Evolutionary conservation across 30 jellyfish, hydroid and myxozoan species (phyloP).

Genomic region (Clytia hemisphaerica): DNA sequence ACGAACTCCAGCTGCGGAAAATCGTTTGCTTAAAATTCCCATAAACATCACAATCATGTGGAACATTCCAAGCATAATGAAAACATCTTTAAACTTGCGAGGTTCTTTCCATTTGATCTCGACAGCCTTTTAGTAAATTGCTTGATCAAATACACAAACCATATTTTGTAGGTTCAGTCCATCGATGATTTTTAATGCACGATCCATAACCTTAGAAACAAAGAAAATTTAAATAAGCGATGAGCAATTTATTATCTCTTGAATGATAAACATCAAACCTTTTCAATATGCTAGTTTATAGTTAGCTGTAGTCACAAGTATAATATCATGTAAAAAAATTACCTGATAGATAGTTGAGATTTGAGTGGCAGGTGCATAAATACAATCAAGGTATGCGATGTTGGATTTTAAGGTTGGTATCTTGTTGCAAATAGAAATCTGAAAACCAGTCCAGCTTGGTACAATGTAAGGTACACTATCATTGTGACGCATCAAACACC

Average conservation of each 20-base stretch:
- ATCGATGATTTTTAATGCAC: conserved; percentile 10
- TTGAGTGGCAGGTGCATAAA: too few relatives aligned
- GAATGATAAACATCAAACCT: too few relatives aligned
- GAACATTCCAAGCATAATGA: conserved; percentile 41
- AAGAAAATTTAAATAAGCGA: too few relatives aligned
- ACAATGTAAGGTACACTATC: neutral
- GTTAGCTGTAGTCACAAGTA: too few relatives aligned
- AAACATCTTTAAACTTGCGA: conserved; percentile 20
- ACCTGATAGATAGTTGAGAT: conserved; percentile 27
- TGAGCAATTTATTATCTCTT: too few relatives aligned
- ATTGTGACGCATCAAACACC: neutral
- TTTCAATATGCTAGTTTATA: too few relatives aligned
- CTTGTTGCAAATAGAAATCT: neutral
- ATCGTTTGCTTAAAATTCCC: conserved; percentile 27
- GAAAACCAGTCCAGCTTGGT: conserved; percentile 35
- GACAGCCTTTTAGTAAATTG: conserved; percentile 36
- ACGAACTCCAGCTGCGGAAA: conserved; percentile 40
- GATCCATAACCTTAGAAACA: conserved; percentile 14
- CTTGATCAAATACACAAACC: conserved; percentile 31
- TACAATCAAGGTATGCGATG: too few relatives aligned
- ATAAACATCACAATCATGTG: conserved; percentile 37
- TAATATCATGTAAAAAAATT: too few relatives aligned
- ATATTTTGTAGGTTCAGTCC: conserved; percentile 1
- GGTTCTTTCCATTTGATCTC: conserved; percentile 41
- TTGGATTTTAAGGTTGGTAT: too few relatives aligned